Percentiles rank a stretch among this genome's conserved stretches.
These are phyloP conservation scores for Thymallus thymallus DNA, from an alignment of 2,113 vertebrate genomes.

Conservation along the genomic window DNA sequence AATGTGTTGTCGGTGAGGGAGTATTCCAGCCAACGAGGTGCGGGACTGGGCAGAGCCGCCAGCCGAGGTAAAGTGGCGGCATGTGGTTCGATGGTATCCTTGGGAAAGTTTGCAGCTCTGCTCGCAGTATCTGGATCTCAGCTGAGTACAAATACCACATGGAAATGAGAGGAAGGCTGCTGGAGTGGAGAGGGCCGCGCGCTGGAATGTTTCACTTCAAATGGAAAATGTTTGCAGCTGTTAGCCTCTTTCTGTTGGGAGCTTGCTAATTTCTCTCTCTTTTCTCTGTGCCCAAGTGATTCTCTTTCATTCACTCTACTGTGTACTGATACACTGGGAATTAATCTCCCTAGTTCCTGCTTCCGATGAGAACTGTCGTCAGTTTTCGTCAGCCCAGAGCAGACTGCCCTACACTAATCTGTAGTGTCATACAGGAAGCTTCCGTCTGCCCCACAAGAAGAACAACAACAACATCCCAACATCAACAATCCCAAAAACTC, in stretches of 20 bases:
- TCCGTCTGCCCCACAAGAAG: too few species aligned
- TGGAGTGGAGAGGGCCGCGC: constrained; percentile 61
- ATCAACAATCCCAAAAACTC: background rate
- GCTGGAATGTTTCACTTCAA: constrained; percentile 77
- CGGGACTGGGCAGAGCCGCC: background rate
- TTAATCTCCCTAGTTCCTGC: too few species aligned
- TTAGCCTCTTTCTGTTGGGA: constrained; percentile 59
- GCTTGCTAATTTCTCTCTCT: constrained; percentile 39
- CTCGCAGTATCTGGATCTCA: constrained; percentile 72
- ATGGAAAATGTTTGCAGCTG: constrained; percentile 74
- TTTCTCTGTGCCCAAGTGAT: constrained; percentile 20
- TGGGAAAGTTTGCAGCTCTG: constrained; percentile 80
- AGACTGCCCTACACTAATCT: too few species aligned
- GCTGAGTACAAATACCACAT: constrained; percentile 81
- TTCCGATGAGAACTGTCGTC: too few species aligned
- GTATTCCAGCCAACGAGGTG: constrained; percentile 12
- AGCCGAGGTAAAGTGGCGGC: constrained; percentile 25
- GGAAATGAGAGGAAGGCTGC: constrained; percentile 73
- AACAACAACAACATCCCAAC: too few species aligned
- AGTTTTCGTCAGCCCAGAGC: too few species aligned
- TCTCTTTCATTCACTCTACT: too few species aligned
- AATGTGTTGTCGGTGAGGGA: constrained; percentile 33
- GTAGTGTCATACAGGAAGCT: too few species aligned
- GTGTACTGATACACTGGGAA: too few species aligned
- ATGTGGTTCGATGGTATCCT: constrained; percentile 75